Conservation (phyloP, 2,888 invertebrate genomes). For the Tetramorium bicarinatum region DNA sequence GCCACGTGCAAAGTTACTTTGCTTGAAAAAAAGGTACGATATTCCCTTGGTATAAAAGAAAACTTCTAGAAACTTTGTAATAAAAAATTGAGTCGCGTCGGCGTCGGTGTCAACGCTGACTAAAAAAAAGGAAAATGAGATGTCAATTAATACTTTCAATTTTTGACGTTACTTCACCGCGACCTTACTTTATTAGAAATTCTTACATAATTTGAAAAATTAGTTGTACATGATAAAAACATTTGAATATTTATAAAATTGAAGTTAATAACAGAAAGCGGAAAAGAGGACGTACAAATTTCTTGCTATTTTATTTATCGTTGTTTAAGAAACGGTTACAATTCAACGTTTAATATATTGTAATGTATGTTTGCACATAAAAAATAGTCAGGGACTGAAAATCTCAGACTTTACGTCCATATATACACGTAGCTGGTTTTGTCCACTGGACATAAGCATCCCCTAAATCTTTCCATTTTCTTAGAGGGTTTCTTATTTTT, state of each 20-base stretch:
- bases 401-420: neutral
- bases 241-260: neutral
- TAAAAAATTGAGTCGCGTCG: slow-evolving; percentile 30
- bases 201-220: slow-evolving; percentile 14
- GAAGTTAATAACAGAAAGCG: neutral
- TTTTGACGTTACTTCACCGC: slow-evolving; percentile 25
- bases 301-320: neutral
- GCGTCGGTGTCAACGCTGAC: slow-evolving; percentile 16
- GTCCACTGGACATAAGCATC: neutral
- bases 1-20: slow-evolving; percentile 92
- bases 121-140: slow-evolving; percentile 21
- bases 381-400: neutral
- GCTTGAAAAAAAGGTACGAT: slow-evolving; percentile 89
- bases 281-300: neutral
- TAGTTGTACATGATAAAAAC: neutral
- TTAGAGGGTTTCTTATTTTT: neutral
- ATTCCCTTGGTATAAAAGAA: slow-evolving; percentile 48
- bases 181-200: neutral
- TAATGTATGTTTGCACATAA: neutral
- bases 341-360: neutral
- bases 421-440: neutral
- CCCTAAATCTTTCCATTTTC: neutral
- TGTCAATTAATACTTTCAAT: slow-evolving; percentile 42
- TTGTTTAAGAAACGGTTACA: neutral
- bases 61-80: slow-evolving; percentile 28